Percentiles rank a stretch among this genome's conserved stretches.
phyloP scores from a whole-genome alignment of 2,888 invertebrate genomes.

The Cenopis cana region DNA sequence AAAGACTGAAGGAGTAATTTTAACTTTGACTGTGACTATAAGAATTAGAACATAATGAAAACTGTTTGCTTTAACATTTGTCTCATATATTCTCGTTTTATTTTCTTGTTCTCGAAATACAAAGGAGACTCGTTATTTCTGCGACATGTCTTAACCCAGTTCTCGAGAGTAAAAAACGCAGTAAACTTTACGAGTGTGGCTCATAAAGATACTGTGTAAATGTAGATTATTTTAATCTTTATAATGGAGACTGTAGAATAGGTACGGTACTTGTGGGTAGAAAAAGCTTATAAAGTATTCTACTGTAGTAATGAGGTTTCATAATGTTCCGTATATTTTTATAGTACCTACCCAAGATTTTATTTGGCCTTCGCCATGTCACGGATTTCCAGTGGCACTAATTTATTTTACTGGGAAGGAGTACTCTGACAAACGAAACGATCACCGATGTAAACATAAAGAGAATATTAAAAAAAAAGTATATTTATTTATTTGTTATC shows the following conservation, averaged over 20 bases:
- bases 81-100: constrained; percentile 5
- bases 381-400: no score
- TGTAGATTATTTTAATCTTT: constrained; percentile 16
- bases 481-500: no score
- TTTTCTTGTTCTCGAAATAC: constrained; percentile 11
- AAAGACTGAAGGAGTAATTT: no score
- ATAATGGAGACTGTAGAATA: no score
- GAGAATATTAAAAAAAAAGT: no score
- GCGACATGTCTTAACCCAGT: constrained; percentile 21
- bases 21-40: no score
- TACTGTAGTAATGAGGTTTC: background rate
- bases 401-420: no score
- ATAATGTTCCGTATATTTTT: no score
- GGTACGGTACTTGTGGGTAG: background rate
- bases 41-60: background rate
- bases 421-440: no score
- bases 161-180: constrained; percentile 15
- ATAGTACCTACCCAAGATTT: no score
- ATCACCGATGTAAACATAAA: no score
- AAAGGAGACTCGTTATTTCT: constrained; percentile 29
- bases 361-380: no score
- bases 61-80: constrained; percentile 4
- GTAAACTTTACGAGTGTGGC: background rate
- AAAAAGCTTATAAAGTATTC: background rate
- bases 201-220: constrained; percentile 6